Evolutionary conservation across 2,797 vertebrate genomes (phyloP).

Genomic region (Acrossocheilus fasciatus): DNA sequence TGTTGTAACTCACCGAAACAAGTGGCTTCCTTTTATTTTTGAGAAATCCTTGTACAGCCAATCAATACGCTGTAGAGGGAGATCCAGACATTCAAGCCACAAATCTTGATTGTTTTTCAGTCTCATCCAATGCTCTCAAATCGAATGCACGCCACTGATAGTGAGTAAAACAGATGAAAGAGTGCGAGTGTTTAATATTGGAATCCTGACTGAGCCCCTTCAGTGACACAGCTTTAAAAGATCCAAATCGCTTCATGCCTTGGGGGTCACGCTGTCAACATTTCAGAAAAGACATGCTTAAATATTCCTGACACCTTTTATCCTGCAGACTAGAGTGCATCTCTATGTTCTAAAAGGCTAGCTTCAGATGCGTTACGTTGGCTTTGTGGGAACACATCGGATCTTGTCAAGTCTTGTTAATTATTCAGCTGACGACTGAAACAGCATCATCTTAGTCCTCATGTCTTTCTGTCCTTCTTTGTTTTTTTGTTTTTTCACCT

Average conservation of each 20-base stretch:
- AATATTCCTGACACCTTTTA: constrained; percentile 51
- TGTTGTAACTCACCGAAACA: constrained; percentile 7
- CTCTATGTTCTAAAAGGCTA: constrained; percentile 43
- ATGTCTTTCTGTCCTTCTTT: constrained; percentile 17
- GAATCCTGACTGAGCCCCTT: constrained; percentile 37
- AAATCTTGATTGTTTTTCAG: constrained; percentile 14
- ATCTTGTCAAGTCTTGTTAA: constrained; percentile 52
- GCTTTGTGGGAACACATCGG: constrained; percentile 35
- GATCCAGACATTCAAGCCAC: background rate
- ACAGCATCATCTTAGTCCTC: constrained; percentile 27
- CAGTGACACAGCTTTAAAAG: constrained; percentile 43
- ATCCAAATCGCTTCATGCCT: constrained; percentile 46
- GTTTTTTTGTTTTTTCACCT: constrained; percentile 14
- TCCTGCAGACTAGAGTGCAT: constrained; percentile 45
- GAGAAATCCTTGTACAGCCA: background rate
- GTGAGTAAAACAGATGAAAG: constrained; percentile 13
- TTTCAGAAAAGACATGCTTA: constrained; percentile 48
- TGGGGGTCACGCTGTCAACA: constrained; percentile 48
- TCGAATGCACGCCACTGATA: background rate
- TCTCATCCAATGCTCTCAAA: background rate
- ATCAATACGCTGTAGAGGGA: background rate
- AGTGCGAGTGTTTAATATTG: constrained; percentile 4
- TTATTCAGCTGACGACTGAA: constrained; percentile 45
- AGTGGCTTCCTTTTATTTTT: constrained; percentile 26
- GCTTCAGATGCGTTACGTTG: constrained; percentile 39